These are phyloP conservation scores for Tholera decimalis DNA, from an alignment of 2,888 invertebrate species.

Conservation along the genomic window DNA sequence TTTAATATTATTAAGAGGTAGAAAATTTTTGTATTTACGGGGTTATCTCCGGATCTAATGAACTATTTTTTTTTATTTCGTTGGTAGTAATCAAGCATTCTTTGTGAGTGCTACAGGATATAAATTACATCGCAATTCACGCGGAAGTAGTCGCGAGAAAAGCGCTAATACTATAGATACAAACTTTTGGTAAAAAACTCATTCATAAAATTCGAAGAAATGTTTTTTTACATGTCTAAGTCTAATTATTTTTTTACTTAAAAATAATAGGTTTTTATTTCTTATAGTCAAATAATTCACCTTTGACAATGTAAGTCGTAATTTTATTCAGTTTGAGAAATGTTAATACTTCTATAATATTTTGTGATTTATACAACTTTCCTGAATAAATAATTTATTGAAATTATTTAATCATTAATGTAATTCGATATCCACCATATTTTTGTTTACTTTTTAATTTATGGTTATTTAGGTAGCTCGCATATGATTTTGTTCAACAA, in stretches of 20 bases:
- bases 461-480: conserved; percentile 9
- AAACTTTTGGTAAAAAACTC: background rate
- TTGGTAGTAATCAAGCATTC: no score
- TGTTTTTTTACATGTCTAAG: conserved; percentile 1
- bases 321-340: conserved; percentile 44
- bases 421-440: conserved; percentile 39
- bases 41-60: no score
- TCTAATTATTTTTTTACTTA: background rate
- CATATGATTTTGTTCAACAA: conserved; percentile 1
- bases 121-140: no score
- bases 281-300: conserved; percentile 40
- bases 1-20: no score
- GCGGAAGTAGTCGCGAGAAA: no score
- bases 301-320: conserved; percentile 47
- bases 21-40: no score
- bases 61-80: no score
- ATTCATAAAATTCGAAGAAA: conserved; percentile 26
- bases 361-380: conserved; percentile 56
- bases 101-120: no score
- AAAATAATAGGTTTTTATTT: conserved; percentile 27
- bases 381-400: conserved; percentile 44
- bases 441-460: conserved; percentile 30
- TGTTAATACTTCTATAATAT: conserved; percentile 34
- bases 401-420: conserved; percentile 34
- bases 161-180: no score